Evolutionary conservation across 2,888 invertebrate genomes (phyloP), one percentile per base, ranked within the genome.

Genomic region (Patella ulyssiponensis): DNA sequence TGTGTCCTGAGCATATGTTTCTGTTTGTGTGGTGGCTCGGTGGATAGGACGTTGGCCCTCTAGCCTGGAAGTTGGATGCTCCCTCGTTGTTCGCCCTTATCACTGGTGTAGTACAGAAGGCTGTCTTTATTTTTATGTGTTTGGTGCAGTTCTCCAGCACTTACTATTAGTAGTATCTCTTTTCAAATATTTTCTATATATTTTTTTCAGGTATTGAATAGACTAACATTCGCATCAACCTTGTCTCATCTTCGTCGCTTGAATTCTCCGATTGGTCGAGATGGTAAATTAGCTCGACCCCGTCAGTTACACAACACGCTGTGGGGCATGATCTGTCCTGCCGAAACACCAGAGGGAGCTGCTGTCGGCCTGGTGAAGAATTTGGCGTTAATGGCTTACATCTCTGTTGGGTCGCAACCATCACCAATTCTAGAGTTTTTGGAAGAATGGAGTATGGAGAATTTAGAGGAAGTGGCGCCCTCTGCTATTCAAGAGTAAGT

Each of bases 371-470:
- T 99, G 80, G 99, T 99, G 54, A 99, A 99, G 92, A 99, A 99
- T 93, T 93, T 99, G 71, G 99, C 99, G 0, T 93, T 99, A 71
- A 99, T 99, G 99, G 98, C 99, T 3, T 99, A 99, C 89, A 99
- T 99, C 87, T 99, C 99, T 84, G 99, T 99, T 75, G 99, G 99
- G 82, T 99, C 98, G 73, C 98, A 99, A 91, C 99, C 99, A 0
- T 98, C 98, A 14, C 99, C 99, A 1, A 99, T 99, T 93, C 93
- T 99, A 76, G 99, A 99, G 94, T 99, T 99, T 93, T 98, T 99
- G 94, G 99, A 99, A 91, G 99, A 99, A 92, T 99, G 99, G 99
- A 98, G 98, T 74, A 99, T 99, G 99, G 99, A 99, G 93, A 99
- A 99, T 92, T 94, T 99, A 83, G 99, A 99, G 93, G 99, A 99